Conservation (phyloP, 2,797 vertebrate genomes). For the Ficedula albicollis region DNA sequence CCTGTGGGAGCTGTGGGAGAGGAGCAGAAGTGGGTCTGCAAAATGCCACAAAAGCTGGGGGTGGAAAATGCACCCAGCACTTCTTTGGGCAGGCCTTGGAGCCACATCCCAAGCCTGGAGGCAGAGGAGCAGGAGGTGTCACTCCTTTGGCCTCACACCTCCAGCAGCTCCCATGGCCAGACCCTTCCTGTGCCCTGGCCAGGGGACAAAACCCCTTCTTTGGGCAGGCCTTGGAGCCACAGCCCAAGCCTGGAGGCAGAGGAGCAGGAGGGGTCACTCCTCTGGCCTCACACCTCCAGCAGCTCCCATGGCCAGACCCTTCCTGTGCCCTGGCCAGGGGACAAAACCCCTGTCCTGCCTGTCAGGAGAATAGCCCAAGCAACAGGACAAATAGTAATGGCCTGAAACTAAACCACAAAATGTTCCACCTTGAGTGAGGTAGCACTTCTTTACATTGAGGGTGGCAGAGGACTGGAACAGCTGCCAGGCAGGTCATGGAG, state of each 20-base stretch:
- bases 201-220: neutral
- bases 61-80: rapidly evolving
- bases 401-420: neutral
- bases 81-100: neutral
- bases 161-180: rapidly evolving
- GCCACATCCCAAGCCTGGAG: neutral
- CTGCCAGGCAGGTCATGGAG: neutral
- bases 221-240: neutral
- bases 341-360: neutral
- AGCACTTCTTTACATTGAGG: neutral
- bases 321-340: neutral
- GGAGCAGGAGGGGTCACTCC: neutral
- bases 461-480: neutral
- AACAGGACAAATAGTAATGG: neutral
- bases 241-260: neutral
- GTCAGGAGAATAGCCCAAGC: too few species aligned
- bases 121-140: neutral
- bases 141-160: neutral
- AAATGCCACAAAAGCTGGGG: neutral
- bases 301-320: rapidly evolving
- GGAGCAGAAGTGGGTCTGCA: neutral
- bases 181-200: neutral
- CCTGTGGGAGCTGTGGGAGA: neutral
- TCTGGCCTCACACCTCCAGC: neutral
- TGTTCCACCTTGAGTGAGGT: neutral